These are phyloP conservation scores for Limanda limanda DNA, from an alignment of 2,113 vertebrate species.

Conservation along the genomic window DNA sequence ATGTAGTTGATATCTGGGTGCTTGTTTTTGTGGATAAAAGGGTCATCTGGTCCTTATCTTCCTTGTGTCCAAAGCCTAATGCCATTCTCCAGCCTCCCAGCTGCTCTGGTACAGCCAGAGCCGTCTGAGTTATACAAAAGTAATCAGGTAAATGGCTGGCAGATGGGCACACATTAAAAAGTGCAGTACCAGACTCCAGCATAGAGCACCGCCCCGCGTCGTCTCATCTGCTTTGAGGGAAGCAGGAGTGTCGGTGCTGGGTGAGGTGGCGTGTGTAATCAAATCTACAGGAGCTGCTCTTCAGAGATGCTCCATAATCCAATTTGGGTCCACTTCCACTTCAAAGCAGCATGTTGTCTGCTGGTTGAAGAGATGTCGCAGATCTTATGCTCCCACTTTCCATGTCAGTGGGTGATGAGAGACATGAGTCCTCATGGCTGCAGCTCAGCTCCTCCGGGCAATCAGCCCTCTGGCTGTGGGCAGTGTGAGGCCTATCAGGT, in stretches of 20 bases:
- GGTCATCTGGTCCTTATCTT: conserved; percentile 41
- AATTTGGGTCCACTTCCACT: conserved; percentile 69
- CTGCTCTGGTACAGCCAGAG: conserved; percentile 50
- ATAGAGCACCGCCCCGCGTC: conserved; percentile 30
- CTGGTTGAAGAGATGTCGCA: conserved; percentile 67
- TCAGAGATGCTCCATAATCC: conserved; percentile 68
- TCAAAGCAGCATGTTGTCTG: conserved; percentile 70
- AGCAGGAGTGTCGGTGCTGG: conserved; percentile 39
- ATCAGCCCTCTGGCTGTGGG: conserved; percentile 18
- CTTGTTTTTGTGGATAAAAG: conserved; percentile 36
- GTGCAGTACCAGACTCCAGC: conserved; percentile 46
- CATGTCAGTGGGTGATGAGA: conserved; percentile 66
- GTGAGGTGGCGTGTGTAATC: conserved; percentile 67
- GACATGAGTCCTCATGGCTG: conserved; percentile 48
- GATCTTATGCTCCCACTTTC: conserved; percentile 55
- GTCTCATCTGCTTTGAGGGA: conserved; percentile 56
- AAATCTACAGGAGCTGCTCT: conserved; percentile 74
- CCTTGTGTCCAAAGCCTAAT: conserved; percentile 38
- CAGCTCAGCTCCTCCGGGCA: conserved; percentile 32
- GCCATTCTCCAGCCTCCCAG: conserved; percentile 37
- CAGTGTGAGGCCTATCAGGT: conserved; percentile 32
- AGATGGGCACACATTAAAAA: conserved; percentile 66
- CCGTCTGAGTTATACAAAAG: conserved; percentile 49
- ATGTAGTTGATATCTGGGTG: conserved; percentile 1
- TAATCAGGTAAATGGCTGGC: conserved; percentile 79